Conservation (phyloP, 1,140 invertebrate species). For the Cydia strobilella region DNA sequence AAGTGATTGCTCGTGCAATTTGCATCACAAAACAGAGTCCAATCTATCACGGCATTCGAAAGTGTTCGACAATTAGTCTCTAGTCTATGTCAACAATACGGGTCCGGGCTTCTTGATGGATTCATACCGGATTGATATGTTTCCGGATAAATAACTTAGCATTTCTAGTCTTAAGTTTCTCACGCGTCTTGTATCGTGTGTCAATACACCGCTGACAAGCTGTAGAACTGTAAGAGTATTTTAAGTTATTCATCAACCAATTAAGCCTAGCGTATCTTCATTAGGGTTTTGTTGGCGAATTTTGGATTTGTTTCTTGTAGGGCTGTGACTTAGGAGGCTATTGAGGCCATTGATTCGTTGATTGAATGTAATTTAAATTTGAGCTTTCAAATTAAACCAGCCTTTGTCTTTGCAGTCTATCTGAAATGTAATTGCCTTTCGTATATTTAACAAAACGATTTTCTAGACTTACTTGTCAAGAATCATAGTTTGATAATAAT, state of each 20-base stretch:
- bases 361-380: not conserved
- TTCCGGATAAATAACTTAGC: conserved; percentile 1
- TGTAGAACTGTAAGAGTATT: not conserved
- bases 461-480: not conserved
- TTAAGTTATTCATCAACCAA: conserved; percentile 5
- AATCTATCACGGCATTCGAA: not conserved
- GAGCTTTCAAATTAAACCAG: not conserved
- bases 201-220: not conserved
- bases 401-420: not conserved
- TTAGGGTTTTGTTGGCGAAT: too few species aligned
- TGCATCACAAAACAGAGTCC: not conserved
- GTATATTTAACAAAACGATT: conserved; percentile 3
- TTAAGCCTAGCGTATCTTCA: not conserved
- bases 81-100: not conserved
- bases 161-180: not conserved
- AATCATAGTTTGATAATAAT: not conserved
- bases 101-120: not conserved
- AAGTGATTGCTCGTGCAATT: not conserved
- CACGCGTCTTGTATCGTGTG: not conserved
- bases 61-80: not conserved
- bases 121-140: not conserved
- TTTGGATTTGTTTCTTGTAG: too few species aligned
- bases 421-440: not conserved
- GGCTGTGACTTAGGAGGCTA: not conserved
- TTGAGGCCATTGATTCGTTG: not conserved